Base-by-base conservation (phyloP, 2,797 vertebrate genomes). In the Cirrhinus mrigala region DNA sequence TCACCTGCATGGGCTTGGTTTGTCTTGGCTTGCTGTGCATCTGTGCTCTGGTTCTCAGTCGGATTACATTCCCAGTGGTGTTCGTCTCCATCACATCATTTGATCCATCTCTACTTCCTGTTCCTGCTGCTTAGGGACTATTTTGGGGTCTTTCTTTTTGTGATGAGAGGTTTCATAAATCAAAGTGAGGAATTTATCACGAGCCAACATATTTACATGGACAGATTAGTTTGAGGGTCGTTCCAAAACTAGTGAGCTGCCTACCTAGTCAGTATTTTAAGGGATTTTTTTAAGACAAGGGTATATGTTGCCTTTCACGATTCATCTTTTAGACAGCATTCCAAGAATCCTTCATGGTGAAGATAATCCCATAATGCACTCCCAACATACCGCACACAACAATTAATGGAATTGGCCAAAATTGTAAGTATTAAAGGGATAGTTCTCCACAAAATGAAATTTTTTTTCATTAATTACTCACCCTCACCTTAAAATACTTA, bases 31-130 rank as follows among this genome's bases (percentile, higher is more conserved):
- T 16, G 16, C 16, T 81, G 29, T 80, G 64, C 2, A 33, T 33
- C 48, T 64, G n/a, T 29, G 48, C 69, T 73, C n/a, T 40, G 33
- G 69, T 69, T 81, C 14, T 33, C 52, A 15, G 27, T 48, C 27
- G 24, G 58, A 60, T 44, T 71, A 44, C 62, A 37, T 66, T 68
- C 2, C 48, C 22, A 44, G 48, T 68, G 60, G 46, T 9, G 15
- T 66, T 33, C 1, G n/a, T 69, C 60, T 56, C 33, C 74, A 84
- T 84, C 82, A 4, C 50, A n/a, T 16, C 52, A 64, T 52, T n/a
- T 40, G 75, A 27, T 44, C 6, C 46, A 27, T 71, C 52, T 83
- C 81, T 88, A 68, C 79, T 85, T 88, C 79, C 71, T 90, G 69
- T 88, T 82, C 77, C 81, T 73, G 82, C 85, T 87, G 69, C 60